phyloP scores from a whole-genome alignment of 2,797 vertebrate genomes.

The Nannoperca obscura region DNA sequence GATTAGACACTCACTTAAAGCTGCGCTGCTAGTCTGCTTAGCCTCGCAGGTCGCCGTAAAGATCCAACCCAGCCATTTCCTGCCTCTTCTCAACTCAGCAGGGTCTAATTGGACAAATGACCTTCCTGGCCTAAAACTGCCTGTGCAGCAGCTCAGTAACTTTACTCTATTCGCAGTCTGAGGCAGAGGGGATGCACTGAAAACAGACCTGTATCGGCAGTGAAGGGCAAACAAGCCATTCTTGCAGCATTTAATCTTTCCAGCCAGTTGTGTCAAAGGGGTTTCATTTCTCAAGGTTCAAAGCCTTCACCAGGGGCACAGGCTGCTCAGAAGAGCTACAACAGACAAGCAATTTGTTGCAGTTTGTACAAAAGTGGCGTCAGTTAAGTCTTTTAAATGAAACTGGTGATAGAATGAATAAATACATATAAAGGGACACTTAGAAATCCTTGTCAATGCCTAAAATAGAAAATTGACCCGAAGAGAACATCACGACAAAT shows the following conservation, averaged over 20 bases:
- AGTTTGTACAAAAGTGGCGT: neutral
- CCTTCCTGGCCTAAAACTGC: conserved; percentile 2
- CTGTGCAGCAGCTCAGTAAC: conserved; percentile 7
- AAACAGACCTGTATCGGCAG: conserved; percentile 2
- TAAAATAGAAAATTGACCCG: neutral
- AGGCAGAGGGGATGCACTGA: neutral
- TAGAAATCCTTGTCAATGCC: neutral
- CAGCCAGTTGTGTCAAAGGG: neutral
- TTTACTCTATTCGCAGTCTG: neutral
- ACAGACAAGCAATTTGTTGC: neutral
- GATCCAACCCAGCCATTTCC: neutral
- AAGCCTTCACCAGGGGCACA: neutral
- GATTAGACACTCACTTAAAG: neutral
- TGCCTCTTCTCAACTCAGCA: neutral
- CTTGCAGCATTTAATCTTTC: neutral
- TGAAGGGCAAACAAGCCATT: neutral
- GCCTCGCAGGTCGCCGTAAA: neutral
- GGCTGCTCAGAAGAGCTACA: neutral
- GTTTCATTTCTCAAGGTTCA: neutral
- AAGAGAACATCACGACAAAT: neutral
- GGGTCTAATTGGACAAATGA: conserved; percentile 30
- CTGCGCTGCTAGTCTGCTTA: neutral
- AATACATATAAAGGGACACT: neutral
- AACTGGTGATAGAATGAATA: neutral
- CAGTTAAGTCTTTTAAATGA: neutral